Percentiles rank a stretch among this genome's conserved stretches.
These are phyloP conservation scores for Drosophila nigrodunni DNA, from an alignment of 1,140 invertebrate species.

Conservation along the genomic window DNA sequence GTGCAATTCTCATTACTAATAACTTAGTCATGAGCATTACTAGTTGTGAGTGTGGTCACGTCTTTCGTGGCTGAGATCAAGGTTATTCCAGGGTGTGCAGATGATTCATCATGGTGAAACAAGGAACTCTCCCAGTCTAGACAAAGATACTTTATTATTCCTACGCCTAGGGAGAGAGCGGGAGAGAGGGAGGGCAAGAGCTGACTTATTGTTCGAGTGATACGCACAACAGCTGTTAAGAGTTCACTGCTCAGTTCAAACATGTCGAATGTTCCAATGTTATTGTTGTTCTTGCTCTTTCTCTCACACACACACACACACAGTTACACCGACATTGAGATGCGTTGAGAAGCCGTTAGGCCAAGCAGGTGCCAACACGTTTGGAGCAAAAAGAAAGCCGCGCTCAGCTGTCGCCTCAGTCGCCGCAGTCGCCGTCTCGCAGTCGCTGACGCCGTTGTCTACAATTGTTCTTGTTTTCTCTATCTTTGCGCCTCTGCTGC, in stretches of 20 bases:
- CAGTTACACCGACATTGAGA: too few species aligned
- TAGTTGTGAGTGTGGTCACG: too few species aligned
- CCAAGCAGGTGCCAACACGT: slow-evolving; percentile 66
- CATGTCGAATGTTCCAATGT: slow-evolving; percentile 7
- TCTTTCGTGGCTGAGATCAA: too few species aligned
- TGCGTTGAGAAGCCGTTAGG: slow-evolving; percentile 31
- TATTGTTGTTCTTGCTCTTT: neutral
- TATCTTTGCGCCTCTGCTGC: slow-evolving; percentile 28
- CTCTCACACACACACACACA: too few species aligned
- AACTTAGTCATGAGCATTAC: too few species aligned
- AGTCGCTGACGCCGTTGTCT: neutral
- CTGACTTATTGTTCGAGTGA: slow-evolving; percentile 6
- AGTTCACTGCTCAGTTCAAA: slow-evolving; percentile 40
- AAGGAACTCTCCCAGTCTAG: too few species aligned
- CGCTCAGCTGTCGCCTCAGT: slow-evolving; percentile 26
- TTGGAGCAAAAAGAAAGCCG: slow-evolving; percentile 73
- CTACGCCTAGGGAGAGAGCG: too few species aligned
- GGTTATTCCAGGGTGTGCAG: too few species aligned
- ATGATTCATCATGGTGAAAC: too few species aligned
- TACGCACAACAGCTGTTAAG: slow-evolving; percentile 5
- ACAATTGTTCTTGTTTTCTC: slow-evolving; percentile 1
- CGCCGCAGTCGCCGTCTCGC: neutral
- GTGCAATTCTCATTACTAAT: too few species aligned
- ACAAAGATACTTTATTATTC: too few species aligned
- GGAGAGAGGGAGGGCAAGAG: slow-evolving; percentile 3